Evolutionary conservation across 2,113 vertebrate genomes (phyloP).

Genomic region (Hystrix cristata): DNA sequence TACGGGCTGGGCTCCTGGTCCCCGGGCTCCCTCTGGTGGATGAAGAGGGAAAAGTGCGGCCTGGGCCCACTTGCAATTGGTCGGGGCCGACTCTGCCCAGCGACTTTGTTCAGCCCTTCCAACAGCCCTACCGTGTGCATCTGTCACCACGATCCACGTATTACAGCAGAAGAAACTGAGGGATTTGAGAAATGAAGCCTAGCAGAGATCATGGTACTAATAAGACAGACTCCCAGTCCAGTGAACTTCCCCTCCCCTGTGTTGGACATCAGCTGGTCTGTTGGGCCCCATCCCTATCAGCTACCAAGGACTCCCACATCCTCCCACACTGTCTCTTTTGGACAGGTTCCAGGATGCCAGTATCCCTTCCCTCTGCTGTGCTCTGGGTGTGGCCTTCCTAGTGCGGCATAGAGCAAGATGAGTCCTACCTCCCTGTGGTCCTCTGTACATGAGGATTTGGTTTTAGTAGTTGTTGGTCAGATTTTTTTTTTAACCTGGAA

Average conservation of each 20-base stretch:
- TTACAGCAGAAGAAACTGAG: conserved; percentile 11
- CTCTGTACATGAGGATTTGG: neutral
- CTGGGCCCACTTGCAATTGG: conserved; percentile 7
- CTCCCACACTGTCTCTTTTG: conserved; percentile 49
- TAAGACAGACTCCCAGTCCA: neutral
- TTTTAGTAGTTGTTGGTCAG: neutral
- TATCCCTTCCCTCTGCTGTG: conserved; percentile 69
- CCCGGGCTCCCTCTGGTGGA: conserved; percentile 81
- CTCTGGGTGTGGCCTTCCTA: conserved; percentile 75
- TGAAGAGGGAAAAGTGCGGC: conserved; percentile 17
- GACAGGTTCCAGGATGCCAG: conserved; percentile 56
- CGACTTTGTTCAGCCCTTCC: conserved; percentile 16
- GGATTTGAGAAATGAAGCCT: conserved; percentile 12
- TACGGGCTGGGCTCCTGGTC: conserved; percentile 64
- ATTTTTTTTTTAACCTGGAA: conserved; percentile 40
- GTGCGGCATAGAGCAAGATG: conserved; percentile 55
- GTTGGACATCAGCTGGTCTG: conserved; percentile 37
- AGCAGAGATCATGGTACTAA: neutral
- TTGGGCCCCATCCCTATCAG: neutral
- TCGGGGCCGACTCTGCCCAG: neutral
- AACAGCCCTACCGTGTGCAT: neutral
- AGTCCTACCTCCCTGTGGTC: conserved; percentile 42
- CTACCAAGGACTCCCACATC: conserved; percentile 55
- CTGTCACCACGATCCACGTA: neutral
- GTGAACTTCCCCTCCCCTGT: conserved; percentile 56